A percentile compares a stretch with the other conserved stretches of the same genome.
Conservation (phyloP, 2,888 invertebrate species). For the Zonitis immaculata region DNA sequence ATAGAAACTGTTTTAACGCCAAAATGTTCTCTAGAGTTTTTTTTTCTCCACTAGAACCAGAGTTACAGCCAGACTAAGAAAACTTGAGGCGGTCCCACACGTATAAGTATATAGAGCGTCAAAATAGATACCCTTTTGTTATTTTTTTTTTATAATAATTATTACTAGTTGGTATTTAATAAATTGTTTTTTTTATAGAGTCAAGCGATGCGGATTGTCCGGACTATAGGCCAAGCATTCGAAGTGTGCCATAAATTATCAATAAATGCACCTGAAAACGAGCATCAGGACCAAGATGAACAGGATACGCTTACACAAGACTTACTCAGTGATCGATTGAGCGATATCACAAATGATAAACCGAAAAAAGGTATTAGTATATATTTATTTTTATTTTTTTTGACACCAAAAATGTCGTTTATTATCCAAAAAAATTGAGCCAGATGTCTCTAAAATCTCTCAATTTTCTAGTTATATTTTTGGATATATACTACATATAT, state of each 20-base stretch:
- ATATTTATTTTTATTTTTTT: no score
- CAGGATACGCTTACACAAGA: conserved; percentile 49
- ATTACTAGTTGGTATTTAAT: conserved; percentile 5
- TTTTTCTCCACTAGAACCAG: no score
- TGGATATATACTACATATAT: no score
- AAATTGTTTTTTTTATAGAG: conserved; percentile 78
- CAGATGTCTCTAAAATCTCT: no score
- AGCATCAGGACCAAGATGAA: conserved; percentile 52
- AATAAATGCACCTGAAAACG: conserved; percentile 50
- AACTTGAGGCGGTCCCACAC: no score
- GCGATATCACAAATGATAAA: conserved; percentile 52
- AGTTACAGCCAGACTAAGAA: no score
- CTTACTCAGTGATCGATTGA: conserved; percentile 49
- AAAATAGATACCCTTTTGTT: no score
- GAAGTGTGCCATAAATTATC: conserved; percentile 98
- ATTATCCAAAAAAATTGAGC: no score
- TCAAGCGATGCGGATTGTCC: conserved; percentile 97
- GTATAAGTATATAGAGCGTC: no score
- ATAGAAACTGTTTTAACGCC: no score
- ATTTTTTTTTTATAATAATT: background rate
- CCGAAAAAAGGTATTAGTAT: conserved; percentile 61
- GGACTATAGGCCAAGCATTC: conserved; percentile 98
- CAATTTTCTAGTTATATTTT: no score
- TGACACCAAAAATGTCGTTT: background rate
- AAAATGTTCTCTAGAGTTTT: no score